Conservation (phyloP, 2,113 vertebrate species). For the Grantiella picta region DNA sequence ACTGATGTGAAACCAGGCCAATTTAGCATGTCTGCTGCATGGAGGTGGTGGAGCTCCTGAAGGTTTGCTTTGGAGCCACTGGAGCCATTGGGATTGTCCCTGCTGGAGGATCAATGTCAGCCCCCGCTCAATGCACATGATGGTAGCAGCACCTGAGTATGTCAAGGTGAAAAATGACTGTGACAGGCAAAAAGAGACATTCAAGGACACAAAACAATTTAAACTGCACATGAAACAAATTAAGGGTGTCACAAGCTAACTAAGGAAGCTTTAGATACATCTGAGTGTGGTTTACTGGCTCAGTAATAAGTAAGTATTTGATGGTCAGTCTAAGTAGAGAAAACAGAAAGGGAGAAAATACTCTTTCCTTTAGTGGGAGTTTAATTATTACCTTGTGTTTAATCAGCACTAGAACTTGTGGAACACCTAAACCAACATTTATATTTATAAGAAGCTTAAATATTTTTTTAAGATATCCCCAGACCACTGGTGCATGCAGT, state of each 20-base stretch:
- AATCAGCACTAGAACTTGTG: background rate
- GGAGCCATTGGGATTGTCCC: background rate
- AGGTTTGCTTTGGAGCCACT: background rate
- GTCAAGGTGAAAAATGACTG: background rate
- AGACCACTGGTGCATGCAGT: background rate
- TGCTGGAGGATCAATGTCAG: background rate
- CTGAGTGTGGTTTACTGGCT: background rate
- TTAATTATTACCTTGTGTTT: background rate
- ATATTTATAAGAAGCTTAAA: background rate
- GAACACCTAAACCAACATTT: background rate
- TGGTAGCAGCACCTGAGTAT: background rate
- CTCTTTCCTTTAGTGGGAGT: background rate
- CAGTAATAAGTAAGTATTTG: background rate
- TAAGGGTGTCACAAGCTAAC: background rate
- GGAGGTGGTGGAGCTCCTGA: background rate
- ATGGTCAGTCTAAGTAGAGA: background rate
- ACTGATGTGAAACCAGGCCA: background rate
- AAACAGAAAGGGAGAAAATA: background rate
- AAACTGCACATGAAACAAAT: background rate
- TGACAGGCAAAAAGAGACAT: background rate
- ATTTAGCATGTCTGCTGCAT: fast-evolving
- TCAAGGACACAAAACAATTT: background rate
- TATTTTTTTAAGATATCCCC: background rate
- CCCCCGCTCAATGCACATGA: background rate
- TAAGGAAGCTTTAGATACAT: background rate